Conservation (phyloP, 2,113 vertebrate genomes). For the Xiphias gladius region DNA sequence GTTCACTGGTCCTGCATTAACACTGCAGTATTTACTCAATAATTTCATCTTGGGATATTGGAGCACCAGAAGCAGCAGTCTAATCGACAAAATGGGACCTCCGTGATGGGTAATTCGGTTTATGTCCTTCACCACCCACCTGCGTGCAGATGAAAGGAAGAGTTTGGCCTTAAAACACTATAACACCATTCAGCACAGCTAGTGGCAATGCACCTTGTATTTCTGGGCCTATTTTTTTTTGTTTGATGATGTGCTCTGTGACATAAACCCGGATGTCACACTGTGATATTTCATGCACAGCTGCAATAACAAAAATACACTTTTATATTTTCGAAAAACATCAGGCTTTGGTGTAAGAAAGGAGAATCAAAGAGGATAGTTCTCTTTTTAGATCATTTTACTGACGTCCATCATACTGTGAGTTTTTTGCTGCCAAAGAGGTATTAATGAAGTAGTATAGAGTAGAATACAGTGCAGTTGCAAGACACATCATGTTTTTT, state of each 20-base stretch:
- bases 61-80: constrained; percentile 52
- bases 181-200: not conserved
- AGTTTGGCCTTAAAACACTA: constrained; percentile 4
- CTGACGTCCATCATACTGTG: not conserved
- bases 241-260: not conserved
- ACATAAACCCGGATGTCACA: not conserved
- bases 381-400: not conserved
- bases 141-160: constrained; percentile 35
- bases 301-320: not conserved
- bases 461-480: not conserved
- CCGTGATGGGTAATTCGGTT: constrained; percentile 49
- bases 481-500: not conserved
- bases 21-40: constrained; percentile 62
- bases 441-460: too few relatives aligned
- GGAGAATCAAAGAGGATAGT: not conserved
- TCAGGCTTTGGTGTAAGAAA: not conserved
- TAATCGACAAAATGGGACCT: constrained; percentile 67
- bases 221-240: not conserved
- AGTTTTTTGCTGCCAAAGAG: not conserved
- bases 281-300: constrained; percentile 4
- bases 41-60: constrained; percentile 56
- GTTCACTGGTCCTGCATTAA: constrained; percentile 61
- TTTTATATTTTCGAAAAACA: not conserved
- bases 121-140: constrained; percentile 50
- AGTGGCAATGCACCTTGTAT: not conserved